phyloP scores from a whole-genome alignment of 1,140 invertebrate genomes.

The Aphidius gifuensis region DNA sequence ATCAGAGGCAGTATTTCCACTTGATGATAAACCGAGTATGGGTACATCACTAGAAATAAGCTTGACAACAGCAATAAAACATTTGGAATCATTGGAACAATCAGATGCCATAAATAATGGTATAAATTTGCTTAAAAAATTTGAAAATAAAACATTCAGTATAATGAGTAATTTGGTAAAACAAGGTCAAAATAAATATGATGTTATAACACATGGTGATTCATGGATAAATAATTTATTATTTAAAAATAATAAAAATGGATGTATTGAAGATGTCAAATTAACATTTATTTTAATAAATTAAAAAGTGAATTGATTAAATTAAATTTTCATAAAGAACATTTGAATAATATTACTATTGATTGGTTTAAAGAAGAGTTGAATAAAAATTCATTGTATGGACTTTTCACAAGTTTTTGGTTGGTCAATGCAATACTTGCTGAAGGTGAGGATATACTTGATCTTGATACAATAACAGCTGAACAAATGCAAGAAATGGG shows the following conservation, averaged over 20 bases:
- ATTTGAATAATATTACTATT: constrained; percentile 18
- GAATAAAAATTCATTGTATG: constrained; percentile 31
- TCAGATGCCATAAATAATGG: constrained; percentile 10
- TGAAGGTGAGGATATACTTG: constrained; percentile 21
- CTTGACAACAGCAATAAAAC: constrained; percentile 19
- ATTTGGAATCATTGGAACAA: constrained; percentile 28
- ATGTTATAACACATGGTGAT: constrained; percentile 50
- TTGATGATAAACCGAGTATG: constrained; percentile 20
- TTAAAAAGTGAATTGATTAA: constrained; percentile 30
- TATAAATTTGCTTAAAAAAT: constrained; percentile 16
- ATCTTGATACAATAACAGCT: constrained; percentile 16
- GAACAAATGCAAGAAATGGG: constrained; percentile 6
- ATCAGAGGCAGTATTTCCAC: constrained; percentile 32
- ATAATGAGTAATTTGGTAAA: constrained; percentile 21
- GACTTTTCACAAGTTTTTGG: constrained; percentile 34
- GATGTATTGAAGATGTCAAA: constrained; percentile 31
- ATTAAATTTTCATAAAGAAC: constrained; percentile 18
- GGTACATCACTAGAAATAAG: constrained; percentile 24
- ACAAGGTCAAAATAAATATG: constrained; percentile 27
- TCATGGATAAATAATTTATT: constrained; percentile 51
- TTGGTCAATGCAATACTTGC: constrained; percentile 33
- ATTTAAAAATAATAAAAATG: constrained; percentile 35
- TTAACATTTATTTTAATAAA: constrained; percentile 35
- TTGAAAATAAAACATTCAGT: constrained; percentile 16
- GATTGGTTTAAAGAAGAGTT: constrained; percentile 38